Evolutionary conservation across 2,888 invertebrate genomes (phyloP).

Genomic region (Neria commutata): DNA sequence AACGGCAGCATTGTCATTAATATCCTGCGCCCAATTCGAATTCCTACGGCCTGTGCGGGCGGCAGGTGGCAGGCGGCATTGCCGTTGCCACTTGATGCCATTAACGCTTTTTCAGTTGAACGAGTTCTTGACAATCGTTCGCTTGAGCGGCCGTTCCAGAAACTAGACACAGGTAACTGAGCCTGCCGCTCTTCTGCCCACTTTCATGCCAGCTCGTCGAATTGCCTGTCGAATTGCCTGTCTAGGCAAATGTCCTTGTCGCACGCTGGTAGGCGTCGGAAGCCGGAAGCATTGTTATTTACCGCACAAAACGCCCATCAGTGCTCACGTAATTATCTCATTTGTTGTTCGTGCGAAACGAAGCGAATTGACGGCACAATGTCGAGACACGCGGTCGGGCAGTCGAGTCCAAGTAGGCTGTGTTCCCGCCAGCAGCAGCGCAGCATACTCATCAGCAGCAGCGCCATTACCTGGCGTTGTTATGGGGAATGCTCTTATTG

Average conservation of each 20-base stretch:
- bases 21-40: too few species aligned
- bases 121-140: too few species aligned
- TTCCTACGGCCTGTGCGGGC: background rate
- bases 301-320: slow-evolving; percentile 22
- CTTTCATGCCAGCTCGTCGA: background rate
- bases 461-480: background rate
- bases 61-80: background rate
- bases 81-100: slow-evolving; percentile 8
- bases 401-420: background rate
- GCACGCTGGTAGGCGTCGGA: background rate
- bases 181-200: too few species aligned
- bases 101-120: slow-evolving; percentile 19
- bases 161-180: too few species aligned
- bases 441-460: background rate
- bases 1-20: too few species aligned
- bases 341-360: slow-evolving; percentile 23
- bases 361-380: too few species aligned
- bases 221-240: background rate
- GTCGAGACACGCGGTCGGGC: too few species aligned
- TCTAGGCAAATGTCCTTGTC: background rate
- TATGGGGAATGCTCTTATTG: too few species aligned
- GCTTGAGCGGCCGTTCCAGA: too few species aligned
- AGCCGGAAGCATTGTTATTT: slow-evolving; percentile 3
- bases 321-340: slow-evolving; percentile 27
- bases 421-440: background rate